phyloP scores from a whole-genome alignment of 1,140 invertebrate genomes.

The Tyrophagus putrescentiae region DNA sequence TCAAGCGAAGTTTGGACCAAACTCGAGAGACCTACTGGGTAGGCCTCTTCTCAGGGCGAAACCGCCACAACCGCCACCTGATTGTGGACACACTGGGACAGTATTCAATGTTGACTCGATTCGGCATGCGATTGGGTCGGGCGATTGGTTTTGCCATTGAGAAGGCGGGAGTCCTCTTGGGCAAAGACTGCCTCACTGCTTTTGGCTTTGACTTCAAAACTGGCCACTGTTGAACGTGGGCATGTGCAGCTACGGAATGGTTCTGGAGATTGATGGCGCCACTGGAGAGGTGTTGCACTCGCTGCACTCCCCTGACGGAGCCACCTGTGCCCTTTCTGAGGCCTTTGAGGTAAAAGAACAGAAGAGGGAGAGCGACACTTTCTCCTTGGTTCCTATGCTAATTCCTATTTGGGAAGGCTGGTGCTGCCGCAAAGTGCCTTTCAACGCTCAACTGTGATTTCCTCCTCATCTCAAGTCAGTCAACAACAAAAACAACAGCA shows the following conservation, averaged over 20 bases:
- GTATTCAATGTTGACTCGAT: slow-evolving; percentile 32
- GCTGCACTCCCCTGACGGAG: slow-evolving; percentile 33
- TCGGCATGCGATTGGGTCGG: slow-evolving; percentile 29
- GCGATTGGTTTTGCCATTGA: slow-evolving; percentile 24
- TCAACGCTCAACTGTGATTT: background rate
- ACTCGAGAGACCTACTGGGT: slow-evolving; percentile 48
- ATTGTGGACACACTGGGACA: slow-evolving; percentile 31
- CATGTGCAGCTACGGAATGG: slow-evolving; percentile 31
- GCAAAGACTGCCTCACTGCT: slow-evolving; percentile 4
- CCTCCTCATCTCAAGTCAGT: background rate
- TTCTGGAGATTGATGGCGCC: slow-evolving; percentile 47
- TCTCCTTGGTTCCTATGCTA: slow-evolving; percentile 53
- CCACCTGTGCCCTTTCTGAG: slow-evolving; percentile 31
- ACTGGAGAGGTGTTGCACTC: slow-evolving; percentile 46
- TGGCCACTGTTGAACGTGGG: background rate
- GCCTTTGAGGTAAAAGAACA: slow-evolving; percentile 31
- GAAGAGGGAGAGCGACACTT: slow-evolving; percentile 29
- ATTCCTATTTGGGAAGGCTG: slow-evolving; percentile 43
- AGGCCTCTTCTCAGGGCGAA: slow-evolving; percentile 38
- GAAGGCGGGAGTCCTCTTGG: slow-evolving; percentile 19
- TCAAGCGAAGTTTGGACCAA: slow-evolving; percentile 43
- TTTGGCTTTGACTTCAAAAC: slow-evolving; percentile 8
- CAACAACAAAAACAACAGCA: background rate
- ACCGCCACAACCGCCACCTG: slow-evolving; percentile 26
- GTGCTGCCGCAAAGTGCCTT: background rate